Evolutionary conservation across 2,888 invertebrate species (phyloP).

Genomic region (Laothoe populi): DNA sequence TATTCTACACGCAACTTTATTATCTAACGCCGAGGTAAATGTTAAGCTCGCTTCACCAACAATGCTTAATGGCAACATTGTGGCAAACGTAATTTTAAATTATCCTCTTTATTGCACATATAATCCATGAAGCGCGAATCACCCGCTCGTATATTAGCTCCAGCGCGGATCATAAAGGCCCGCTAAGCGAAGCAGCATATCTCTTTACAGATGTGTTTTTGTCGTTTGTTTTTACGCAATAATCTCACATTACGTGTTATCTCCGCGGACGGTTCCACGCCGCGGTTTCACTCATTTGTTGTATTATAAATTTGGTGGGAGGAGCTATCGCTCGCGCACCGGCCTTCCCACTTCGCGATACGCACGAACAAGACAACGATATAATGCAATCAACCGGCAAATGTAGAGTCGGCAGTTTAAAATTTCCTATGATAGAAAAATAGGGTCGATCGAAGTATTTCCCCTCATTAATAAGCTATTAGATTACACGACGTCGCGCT

Average conservation of each 20-base stretch:
- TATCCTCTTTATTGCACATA: conserved; percentile 74
- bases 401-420: conserved; percentile 72
- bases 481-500: conserved; percentile 80
- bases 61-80: conserved; percentile 69
- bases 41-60: conserved; percentile 53
- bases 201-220: conserved; percentile 69
- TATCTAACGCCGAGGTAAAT: conserved; percentile 31
- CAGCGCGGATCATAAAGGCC: conserved; percentile 70
- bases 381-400: conserved; percentile 59
- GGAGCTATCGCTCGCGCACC: conserved; percentile 67
- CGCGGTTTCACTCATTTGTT: conserved; percentile 77
- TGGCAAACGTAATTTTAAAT: conserved; percentile 74
- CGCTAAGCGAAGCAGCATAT: conserved; percentile 69
- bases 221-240: conserved; percentile 79
- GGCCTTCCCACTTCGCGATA: conserved; percentile 74
- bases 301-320: conserved; percentile 82
- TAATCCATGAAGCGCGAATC: conserved; percentile 72
- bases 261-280: conserved; percentile 70
- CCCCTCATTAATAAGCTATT: conserved; percentile 85
- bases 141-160: conserved; percentile 69
- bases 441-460: conserved; percentile 73
- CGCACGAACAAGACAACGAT: conserved; percentile 75
- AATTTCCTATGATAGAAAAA: conserved; percentile 80
- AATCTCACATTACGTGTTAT: conserved; percentile 77
- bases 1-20: conserved; percentile 36